Percentiles rank a stretch among this genome's conserved stretches.
Conservation (phyloP, 2,888 invertebrate genomes). For the Escarpia spicata region DNA sequence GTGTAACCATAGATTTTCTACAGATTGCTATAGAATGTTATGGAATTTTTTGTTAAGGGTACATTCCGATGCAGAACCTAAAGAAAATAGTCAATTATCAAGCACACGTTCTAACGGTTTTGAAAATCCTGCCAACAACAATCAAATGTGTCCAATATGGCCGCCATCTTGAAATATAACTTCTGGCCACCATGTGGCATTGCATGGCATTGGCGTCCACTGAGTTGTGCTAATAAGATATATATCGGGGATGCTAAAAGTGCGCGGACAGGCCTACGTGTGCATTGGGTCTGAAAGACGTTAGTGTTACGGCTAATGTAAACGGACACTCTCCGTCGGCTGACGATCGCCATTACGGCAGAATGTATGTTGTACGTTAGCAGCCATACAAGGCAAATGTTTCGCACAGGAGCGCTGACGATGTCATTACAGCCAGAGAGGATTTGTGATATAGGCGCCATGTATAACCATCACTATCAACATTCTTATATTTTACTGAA, state of each 20-base stretch:
- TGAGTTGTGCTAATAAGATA: not conserved
- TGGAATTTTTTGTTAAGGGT: too few relatives aligned
- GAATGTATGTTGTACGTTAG: not conserved
- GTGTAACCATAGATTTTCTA: too few relatives aligned
- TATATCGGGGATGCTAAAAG: not conserved
- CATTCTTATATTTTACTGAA: too few relatives aligned
- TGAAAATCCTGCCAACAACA: not conserved
- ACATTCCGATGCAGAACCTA: too few relatives aligned
- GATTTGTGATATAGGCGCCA: too few relatives aligned
- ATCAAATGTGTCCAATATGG: not conserved
- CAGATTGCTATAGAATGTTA: too few relatives aligned
- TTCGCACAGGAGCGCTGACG: not conserved
- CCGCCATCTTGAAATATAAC: not conserved
- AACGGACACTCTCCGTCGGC: not conserved
- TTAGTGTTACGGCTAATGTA: slow-evolving; percentile 7
- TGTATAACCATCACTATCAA: too few relatives aligned
- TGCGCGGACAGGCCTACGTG: not conserved
- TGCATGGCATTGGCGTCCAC: not conserved
- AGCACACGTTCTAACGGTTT: not conserved
- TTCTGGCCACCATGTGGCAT: not conserved
- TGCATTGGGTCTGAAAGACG: not conserved
- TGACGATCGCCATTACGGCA: not conserved
- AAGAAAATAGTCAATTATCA: not conserved
- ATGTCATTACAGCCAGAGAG: not conserved
- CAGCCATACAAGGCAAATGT: not conserved